These are phyloP conservation scores for Stenurella melanura DNA, from an alignment of 2,888 invertebrate genomes.

Conservation along the genomic window DNA sequence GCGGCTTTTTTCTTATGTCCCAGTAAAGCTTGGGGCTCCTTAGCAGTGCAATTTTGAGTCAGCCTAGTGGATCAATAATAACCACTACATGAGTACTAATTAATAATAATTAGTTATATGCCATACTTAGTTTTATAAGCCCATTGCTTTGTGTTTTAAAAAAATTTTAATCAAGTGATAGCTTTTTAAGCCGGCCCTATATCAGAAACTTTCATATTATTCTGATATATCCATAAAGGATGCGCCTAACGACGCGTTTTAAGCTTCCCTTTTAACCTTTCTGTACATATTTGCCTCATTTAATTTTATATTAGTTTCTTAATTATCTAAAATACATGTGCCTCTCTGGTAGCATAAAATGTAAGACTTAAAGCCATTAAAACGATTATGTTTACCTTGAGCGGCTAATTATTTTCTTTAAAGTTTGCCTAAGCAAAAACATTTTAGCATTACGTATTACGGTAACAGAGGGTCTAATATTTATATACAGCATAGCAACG, in stretches of 20 bases:
- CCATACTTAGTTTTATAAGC: not conserved
- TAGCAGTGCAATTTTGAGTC: not conserved
- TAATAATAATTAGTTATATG: not conserved
- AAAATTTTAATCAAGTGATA: not conserved
- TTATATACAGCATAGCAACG: not conserved
- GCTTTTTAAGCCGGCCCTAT: not conserved
- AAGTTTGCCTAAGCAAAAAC: not conserved
- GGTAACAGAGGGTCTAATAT: not conserved
- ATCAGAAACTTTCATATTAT: conserved; percentile 1
- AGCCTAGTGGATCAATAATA: not conserved
- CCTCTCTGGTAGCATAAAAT: not conserved
- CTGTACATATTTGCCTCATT: conserved; percentile 9
- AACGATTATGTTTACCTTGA: not conserved
- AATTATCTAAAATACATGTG: conserved; percentile 15
- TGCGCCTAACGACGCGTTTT: conserved; percentile 12
- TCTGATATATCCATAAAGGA: not conserved
- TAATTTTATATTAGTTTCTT: conserved; percentile 21
- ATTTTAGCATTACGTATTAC: not conserved
- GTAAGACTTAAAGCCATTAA: not conserved
- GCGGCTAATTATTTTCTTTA: not conserved
- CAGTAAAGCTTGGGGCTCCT: not conserved
- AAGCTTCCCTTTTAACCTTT: conserved; percentile 15
- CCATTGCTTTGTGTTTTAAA: not conserved
- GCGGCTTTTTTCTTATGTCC: too few relatives aligned
- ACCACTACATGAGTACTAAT: not conserved